Evolutionary conservation across 2,797 vertebrate genomes (phyloP).

Genomic region (Ibycter americanus): DNA sequence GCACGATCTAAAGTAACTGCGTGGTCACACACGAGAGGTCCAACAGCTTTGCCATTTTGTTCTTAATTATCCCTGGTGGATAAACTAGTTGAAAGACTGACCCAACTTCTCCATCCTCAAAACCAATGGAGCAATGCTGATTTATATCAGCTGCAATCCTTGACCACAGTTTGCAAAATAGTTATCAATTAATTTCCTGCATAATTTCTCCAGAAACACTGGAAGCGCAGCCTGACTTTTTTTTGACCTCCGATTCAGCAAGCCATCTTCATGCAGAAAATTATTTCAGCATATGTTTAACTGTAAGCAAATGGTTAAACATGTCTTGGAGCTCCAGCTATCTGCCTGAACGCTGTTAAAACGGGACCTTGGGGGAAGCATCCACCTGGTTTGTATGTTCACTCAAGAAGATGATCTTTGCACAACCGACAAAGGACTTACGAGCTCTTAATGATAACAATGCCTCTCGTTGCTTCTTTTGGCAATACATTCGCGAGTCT

Average conservation of each 20-base stretch:
- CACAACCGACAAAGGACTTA: accelerated
- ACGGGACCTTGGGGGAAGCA: accelerated
- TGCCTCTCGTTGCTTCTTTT: background rate
- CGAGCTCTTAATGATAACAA: background rate
- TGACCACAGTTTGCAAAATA: background rate
- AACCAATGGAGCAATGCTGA: background rate
- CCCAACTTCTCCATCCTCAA: background rate
- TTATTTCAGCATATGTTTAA: background rate
- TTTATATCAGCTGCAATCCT: background rate
- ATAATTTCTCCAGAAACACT: background rate
- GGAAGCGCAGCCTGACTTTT: background rate
- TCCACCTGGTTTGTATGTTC: background rate
- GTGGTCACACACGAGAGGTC: background rate
- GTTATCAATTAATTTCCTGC: background rate
- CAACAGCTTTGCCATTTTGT: background rate
- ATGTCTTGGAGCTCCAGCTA: background rate
- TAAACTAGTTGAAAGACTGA: background rate
- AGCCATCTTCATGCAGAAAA: background rate
- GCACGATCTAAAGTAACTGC: background rate
- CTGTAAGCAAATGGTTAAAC: background rate
- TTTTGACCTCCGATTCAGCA: background rate
- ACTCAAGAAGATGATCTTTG: background rate
- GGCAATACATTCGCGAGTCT: background rate
- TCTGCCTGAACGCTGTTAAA: background rate
- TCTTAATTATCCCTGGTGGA: background rate